Conservation (phyloP, 2,797 vertebrate species). For the Acanthopagrus latus region DNA sequence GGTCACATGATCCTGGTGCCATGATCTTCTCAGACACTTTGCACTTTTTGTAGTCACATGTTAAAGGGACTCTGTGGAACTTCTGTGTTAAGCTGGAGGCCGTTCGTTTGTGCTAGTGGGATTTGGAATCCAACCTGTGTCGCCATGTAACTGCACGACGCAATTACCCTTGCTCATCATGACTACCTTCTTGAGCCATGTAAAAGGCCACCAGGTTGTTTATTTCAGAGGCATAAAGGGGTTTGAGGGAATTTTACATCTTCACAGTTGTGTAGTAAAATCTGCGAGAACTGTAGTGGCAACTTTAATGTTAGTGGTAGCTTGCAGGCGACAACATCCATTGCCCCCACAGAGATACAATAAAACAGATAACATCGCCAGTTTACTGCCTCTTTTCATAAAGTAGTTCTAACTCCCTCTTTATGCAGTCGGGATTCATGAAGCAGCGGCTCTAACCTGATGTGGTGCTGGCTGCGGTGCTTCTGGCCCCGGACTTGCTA, state of each 20-base stretch:
- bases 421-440: conserved; percentile 27
- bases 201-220: conserved; percentile 1
- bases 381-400: not conserved
- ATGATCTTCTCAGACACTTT: no score
- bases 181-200: not conserved
- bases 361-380: conserved; percentile 5
- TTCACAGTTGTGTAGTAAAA: conserved; percentile 6
- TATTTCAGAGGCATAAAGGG: not conserved
- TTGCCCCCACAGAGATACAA: conserved; percentile 1
- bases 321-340: not conserved
- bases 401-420: conserved; percentile 11
- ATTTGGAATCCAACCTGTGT: no score
- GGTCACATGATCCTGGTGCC: no score
- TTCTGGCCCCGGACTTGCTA: conserved; percentile 79
- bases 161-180: not conserved
- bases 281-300: not conserved
- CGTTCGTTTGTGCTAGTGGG: no score
- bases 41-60: no score
- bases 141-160: not conserved
- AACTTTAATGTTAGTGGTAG: not conserved
- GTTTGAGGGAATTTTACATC: not conserved
- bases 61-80: no score
- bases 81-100: no score
- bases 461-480: conserved; percentile 75
- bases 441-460: conserved; percentile 66